Evolutionary conservation across 2,113 vertebrate genomes (phyloP), one percentile per base, ranked within the genome.

Genomic region (Sebastes fasciatus): DNA sequence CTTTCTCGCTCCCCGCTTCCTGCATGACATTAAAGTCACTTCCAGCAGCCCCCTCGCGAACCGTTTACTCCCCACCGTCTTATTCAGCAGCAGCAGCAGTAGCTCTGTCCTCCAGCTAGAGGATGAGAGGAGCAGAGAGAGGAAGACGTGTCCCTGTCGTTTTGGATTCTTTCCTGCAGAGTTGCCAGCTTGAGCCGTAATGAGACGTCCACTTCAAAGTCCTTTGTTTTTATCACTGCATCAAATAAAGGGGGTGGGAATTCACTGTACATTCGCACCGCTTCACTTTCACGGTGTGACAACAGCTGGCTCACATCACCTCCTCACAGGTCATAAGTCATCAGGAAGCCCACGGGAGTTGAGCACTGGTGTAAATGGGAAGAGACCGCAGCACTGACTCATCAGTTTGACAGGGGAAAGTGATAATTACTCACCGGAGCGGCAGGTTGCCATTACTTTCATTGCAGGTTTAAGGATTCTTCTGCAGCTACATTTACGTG

Each of bases 11-110:
- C 67, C 21, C 43, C 4, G 54, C 86, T 90, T 91, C 90, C 90
- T 90, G 90, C 74, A 63, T 88, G 83, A 82, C 87, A 92, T 92
- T 90, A 89, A 89, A 92, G 90, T 82, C 79, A 80, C 86, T 87
- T 88, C 93, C 91, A 84, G 71, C 71, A 45, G 8, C 52, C 85
- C 83, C 58, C 43, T 45, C 7, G 8, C 55, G 51, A 86, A 79
- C 78, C 65, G 46, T 8, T 70, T 76, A 54, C 84, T 86, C 88
- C 88, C 89, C 85, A 63, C 77, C n/a, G 43, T 65, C 88, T 90
- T 19, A 80, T 86, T 91, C 85, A 83, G 83, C 48, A 19, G 74
- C 64, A 74, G 58, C 57, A 73, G 74, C 64, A 74, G 58, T 45
- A 73, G 40, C 86, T 83, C 74, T 73, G 52, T 83, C 87, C 86